Evolutionary conservation across 2,888 invertebrate species (phyloP), one percentile per base, ranked within the genome.

Genomic region (Drosophila putrida): DNA sequence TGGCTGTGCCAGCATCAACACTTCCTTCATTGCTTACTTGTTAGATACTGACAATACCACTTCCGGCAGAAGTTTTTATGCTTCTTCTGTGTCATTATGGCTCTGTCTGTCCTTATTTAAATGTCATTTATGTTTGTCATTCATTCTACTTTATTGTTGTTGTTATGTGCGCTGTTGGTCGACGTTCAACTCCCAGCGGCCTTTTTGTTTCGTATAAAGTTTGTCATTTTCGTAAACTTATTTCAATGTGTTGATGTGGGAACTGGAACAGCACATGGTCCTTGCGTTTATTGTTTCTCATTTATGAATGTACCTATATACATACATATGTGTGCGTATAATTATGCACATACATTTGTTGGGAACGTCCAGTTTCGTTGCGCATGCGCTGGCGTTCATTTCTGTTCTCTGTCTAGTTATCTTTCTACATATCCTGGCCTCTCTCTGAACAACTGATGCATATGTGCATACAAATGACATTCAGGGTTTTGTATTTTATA

Each of bases 71-170:
- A 57, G 43, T 53, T 31, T 35, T 35, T 46, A 20, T 20, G 20
- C 20, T 44, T 72, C 61, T 41, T 72, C 27, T 60, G 27, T 47
- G 33, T 49, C 6, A 43, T 50, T 64, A 50, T 55, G 20, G 20
- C 20, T 20, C 20, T 20, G 20, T 20, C 20, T 57, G 31, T 27
- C 57, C 67, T 78, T 80, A 80, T 78, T 82, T 78, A 80, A 84
- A 78, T 82, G 75, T 78, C 84, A 80, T 60, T 82, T 75, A 87
- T 73, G 85, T 68, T 75, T 68, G 68, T 59, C 78, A 61, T 64
- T 59, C 78, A 61, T 64, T 78, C 66, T 65, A 63, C 78, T 78
- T 83, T 65, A 75, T 43, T 69, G 50, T 58, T 59, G 59, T 44
- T 51, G 44, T 44, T 50, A 43, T 64, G 68, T 31, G 50, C n/a